Evolutionary conservation across 2,888 invertebrate species (phyloP).

Genomic region (Helicoverpa assulta): DNA sequence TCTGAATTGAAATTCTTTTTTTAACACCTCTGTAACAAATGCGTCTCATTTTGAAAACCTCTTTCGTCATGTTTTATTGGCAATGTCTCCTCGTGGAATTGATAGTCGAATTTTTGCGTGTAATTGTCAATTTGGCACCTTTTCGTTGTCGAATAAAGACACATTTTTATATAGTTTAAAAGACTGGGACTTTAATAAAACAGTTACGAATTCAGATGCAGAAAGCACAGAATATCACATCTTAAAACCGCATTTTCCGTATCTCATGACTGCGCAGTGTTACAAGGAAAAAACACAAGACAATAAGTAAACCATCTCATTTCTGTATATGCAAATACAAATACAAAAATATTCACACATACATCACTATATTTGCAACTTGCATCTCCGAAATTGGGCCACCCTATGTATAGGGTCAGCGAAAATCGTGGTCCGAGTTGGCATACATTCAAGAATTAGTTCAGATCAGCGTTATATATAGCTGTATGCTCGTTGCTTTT

Average conservation of each 20-base stretch:
- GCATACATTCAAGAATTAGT: constrained; percentile 74
- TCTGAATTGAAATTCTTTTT: constrained; percentile 32
- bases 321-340: constrained; percentile 14
- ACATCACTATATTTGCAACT: constrained; percentile 59
- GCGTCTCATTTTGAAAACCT: constrained; percentile 18
- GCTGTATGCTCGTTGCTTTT: constrained; percentile 50
- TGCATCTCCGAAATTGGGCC: constrained; percentile 64
- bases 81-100: neutral
- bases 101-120: neutral
- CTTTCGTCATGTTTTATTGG: constrained; percentile 14
- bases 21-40: constrained; percentile 23
- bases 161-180: too few relatives aligned
- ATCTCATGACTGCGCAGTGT: neutral
- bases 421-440: constrained; percentile 69
- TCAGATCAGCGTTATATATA: constrained; percentile 64
- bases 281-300: constrained; percentile 1
- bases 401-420: constrained; percentile 67
- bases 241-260: neutral
- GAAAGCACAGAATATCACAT: neutral
- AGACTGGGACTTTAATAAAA: neutral
- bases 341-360: constrained; percentile 33
- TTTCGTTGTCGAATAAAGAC: too few relatives aligned
- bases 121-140: too few relatives aligned
- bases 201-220: too few relatives aligned
- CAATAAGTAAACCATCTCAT: neutral